These are phyloP conservation scores for Mellivora capensis DNA, from an alignment of 2,113 vertebrate genomes.

Conservation along the genomic window DNA sequence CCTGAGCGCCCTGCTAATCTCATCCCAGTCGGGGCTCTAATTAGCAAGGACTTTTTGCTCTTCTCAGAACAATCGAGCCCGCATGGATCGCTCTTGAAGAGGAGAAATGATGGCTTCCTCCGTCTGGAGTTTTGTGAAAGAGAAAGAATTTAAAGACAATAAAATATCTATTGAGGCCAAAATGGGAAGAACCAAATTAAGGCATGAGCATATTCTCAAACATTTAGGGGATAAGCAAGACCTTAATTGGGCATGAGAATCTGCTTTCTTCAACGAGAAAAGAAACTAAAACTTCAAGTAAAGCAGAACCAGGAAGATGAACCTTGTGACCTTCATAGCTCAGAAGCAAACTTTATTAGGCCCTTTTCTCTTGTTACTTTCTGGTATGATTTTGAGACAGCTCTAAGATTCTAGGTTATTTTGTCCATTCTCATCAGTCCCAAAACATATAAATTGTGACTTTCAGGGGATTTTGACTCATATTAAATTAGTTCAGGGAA, in stretches of 20 bases:
- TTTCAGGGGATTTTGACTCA: not conserved
- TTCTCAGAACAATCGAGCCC: not conserved
- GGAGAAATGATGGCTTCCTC: not conserved
- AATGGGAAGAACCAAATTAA: not conserved
- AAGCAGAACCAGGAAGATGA: not conserved
- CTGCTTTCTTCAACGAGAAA: not conserved
- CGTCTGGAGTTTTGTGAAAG: not conserved
- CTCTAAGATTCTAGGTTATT: not conserved
- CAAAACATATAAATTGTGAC: not conserved
- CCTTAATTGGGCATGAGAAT: not conserved
- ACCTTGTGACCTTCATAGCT: not conserved
- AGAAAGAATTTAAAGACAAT: not conserved
- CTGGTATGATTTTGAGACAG: not conserved
- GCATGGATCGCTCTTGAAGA: not conserved
- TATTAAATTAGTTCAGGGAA: conserved; percentile 29
- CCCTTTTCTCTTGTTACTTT: not conserved
- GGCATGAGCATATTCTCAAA: not conserved
- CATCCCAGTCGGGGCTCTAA: not conserved
- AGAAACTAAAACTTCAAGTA: not conserved
- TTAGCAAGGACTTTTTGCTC: not conserved
- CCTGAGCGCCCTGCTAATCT: not conserved
- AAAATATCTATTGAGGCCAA: not conserved
- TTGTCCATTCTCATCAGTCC: not conserved
- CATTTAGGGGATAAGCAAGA: not conserved
- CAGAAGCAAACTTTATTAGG: not conserved